Base-by-base conservation (phyloP, 35 echinoderm and acorn worm species). In the Acanthaster planci region DNA sequence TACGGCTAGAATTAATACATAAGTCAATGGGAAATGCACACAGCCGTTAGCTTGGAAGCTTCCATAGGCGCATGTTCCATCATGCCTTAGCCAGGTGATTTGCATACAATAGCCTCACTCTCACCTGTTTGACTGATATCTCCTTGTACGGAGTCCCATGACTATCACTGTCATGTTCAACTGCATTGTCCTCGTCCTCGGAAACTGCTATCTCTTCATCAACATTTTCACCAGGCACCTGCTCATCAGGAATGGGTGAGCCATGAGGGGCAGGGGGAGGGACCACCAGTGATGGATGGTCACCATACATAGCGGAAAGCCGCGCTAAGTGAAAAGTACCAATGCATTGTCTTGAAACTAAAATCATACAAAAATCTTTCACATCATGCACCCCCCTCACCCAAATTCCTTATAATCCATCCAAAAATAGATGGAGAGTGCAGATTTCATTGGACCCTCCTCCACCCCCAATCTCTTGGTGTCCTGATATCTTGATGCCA, bases 261-360 rank as follows among this genome's bases (percentile, higher is more conserved):
- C 77, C 84, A 38, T 77, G 67, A 10, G 90, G 90, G 16, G 59
- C 78, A 18, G 90, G 90, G 18, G 90, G 90, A 72, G 90, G 90
- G 8, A 78, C 75, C 0, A 77, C 86, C 19, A 92, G 30, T 37
- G 81, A 37, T 0, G 55, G 40, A 22, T 92, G 76, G 38, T 80
- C 56, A 0, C 84, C 90, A 82, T 86, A 92, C 9, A 84, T 84
- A 40, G 84, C 90, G 40, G 90, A 92, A 37, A 92, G 57, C 56
- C 86, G 86, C 18, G 84, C 90, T 92, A 21, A 59, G 32, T 56
- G 0, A 59, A 36, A 14, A 47, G 64, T 3, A 60, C 23, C n/a
- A 53, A 83, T 16, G 32, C 7, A 8, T 47, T 47, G 42, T 12
- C 4, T 47, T 47, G 4, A 47, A 12, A 47, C 42, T 12, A 47